phyloP scores from a whole-genome alignment of 1,140 invertebrate species.

The Drosophila sulfurigaster region DNA sequence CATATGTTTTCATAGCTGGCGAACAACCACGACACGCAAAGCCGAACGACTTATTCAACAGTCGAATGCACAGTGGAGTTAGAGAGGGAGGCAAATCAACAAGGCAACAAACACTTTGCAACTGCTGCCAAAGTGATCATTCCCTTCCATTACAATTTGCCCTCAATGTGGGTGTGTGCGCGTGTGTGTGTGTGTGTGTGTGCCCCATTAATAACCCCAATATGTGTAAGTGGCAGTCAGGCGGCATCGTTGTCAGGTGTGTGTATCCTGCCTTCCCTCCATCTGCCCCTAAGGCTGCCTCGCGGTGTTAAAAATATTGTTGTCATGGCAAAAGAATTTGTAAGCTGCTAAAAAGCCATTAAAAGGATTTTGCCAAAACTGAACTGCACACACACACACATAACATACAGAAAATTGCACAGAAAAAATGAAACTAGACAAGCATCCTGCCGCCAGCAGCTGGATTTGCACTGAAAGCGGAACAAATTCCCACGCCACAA shows the following conservation, averaged over 20 bases:
- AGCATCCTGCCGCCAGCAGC: constrained; percentile 14
- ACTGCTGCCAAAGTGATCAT: constrained; percentile 13
- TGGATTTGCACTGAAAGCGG: constrained; percentile 1
- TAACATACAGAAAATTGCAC: constrained; percentile 13
- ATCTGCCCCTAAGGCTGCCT: constrained; percentile 20
- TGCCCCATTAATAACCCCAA: constrained; percentile 75
- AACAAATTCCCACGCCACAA: neutral
- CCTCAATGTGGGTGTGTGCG: constrained; percentile 3
- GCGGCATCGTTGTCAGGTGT: constrained; percentile 48
- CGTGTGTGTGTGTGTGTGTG: constrained; percentile 34
- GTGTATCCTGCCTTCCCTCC: neutral
- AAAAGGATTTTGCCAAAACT: constrained; percentile 56
- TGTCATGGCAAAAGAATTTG: constrained; percentile 70
- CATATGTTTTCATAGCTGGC: constrained; percentile 49
- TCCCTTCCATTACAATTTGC: neutral
- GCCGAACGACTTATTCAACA: constrained; percentile 51
- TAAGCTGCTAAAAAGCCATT: constrained; percentile 62
- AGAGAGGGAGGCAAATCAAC: constrained; percentile 31
- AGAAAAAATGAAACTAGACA: constrained; percentile 46
- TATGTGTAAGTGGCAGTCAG: constrained; percentile 72
- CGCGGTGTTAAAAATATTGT: constrained; percentile 57
- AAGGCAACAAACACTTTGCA: constrained; percentile 64
- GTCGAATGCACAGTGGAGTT: constrained; percentile 15
- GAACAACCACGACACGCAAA: constrained; percentile 64
- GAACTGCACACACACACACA: constrained; percentile 26